Conservation (phyloP, 35 echinoderm and acorn worm species). For the Apostichopus japonicus region DNA sequence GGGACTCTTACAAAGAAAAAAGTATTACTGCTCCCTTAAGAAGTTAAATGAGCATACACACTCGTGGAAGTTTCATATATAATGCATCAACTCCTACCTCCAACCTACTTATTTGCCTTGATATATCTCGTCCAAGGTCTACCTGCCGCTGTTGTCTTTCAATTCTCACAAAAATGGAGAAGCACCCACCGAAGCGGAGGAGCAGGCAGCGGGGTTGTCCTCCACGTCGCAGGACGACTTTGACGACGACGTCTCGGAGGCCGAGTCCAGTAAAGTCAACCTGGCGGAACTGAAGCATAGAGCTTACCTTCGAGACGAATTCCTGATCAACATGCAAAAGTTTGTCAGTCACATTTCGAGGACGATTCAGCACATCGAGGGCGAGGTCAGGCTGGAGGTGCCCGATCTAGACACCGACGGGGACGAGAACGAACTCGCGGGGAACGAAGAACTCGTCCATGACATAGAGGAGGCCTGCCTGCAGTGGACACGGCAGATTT, state of each 20-base stretch:
- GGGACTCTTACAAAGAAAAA: too few relatives aligned
- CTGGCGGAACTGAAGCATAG: slow-evolving; percentile 70
- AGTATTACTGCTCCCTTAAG: too few relatives aligned
- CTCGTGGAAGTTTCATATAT: too few relatives aligned
- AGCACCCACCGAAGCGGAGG: slow-evolving; percentile 72
- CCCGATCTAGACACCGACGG: slow-evolving; percentile 77
- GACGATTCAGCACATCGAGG: slow-evolving; percentile 99
- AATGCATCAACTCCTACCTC: too few relatives aligned
- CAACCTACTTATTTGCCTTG: too few relatives aligned
- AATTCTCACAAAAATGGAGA: slow-evolving; percentile 94
- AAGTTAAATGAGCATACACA: too few relatives aligned
- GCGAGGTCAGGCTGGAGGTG: slow-evolving; percentile 88
- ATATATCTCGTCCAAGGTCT: slow-evolving; percentile 72
- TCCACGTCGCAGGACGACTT: slow-evolving; percentile 67
- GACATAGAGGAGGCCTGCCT: slow-evolving; percentile 82
- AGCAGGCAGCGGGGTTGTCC: slow-evolving; percentile 62
- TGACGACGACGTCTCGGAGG: slow-evolving; percentile 63
- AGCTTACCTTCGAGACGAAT: slow-evolving; percentile 88
- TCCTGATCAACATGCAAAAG: slow-evolving; percentile 99
- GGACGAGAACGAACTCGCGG: slow-evolving; percentile 84
- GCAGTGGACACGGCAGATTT: slow-evolving; percentile 96
- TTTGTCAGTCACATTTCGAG: slow-evolving; percentile 89
- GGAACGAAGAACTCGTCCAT: slow-evolving; percentile 79
- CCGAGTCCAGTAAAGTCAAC: slow-evolving; percentile 62
- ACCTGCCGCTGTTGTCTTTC: slow-evolving; percentile 92